A percentile compares a stretch with the other conserved stretches of the same genome.
Evolutionary conservation across 2,113 vertebrate genomes (phyloP).

Genomic region (Hirundichthys speculiger): DNA sequence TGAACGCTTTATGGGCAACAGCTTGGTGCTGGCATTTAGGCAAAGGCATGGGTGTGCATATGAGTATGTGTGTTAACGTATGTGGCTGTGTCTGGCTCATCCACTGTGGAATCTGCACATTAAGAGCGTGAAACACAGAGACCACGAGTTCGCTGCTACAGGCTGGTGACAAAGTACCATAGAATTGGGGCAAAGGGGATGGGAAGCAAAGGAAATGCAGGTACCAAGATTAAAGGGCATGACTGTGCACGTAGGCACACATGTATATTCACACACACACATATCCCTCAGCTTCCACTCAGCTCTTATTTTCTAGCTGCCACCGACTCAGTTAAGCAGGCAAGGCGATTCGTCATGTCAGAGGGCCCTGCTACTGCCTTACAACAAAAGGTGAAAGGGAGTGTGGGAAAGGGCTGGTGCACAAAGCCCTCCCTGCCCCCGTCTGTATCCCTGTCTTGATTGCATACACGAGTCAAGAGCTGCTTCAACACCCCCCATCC

Average conservation of each 20-base stretch:
- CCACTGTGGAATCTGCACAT: constrained; percentile 48
- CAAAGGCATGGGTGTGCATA: constrained; percentile 61
- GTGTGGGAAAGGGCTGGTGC: constrained; percentile 80
- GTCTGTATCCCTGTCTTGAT: constrained; percentile 63
- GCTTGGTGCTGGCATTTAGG: constrained; percentile 78
- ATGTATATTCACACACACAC: neutral
- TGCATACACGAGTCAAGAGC: constrained; percentile 45
- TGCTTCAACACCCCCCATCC: constrained; percentile 55
- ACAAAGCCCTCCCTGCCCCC: constrained; percentile 77
- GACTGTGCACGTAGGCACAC: constrained; percentile 5
- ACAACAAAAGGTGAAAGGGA: constrained; percentile 81
- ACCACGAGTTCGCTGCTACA: constrained; percentile 16
- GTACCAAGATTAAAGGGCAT: constrained; percentile 23
- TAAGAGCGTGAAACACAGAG: constrained; percentile 26
- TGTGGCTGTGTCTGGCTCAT: constrained; percentile 39
- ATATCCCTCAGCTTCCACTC: constrained; percentile 16
- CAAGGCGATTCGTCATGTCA: constrained; percentile 79
- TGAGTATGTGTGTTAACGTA: constrained; percentile 29
- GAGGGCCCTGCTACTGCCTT: constrained; percentile 65
- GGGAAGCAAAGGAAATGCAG: constrained; percentile 14
- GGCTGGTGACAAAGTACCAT: constrained; percentile 26
- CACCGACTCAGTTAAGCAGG: constrained; percentile 55
- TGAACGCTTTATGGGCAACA: constrained; percentile 79
- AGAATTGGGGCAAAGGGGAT: constrained; percentile 20
- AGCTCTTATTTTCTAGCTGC: constrained; percentile 33